Evolutionary conservation across 2,113 vertebrate species (phyloP), one percentile per base, ranked within the genome.

Genomic region (Hypomesus transpacificus): DNA sequence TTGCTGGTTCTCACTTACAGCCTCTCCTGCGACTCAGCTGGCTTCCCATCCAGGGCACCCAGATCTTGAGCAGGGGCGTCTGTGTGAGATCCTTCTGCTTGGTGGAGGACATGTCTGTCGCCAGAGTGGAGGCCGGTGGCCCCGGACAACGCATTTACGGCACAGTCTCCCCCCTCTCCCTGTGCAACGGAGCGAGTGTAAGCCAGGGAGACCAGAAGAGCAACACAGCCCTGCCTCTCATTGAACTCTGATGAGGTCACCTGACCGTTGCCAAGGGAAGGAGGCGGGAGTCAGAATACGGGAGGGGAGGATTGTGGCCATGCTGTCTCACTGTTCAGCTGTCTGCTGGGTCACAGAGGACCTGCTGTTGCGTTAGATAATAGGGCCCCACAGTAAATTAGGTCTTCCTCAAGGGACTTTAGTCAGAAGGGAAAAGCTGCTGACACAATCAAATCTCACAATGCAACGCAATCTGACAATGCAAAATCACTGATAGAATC

Each of bases 61-160:
- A 95, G 78, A 95, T 93, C 91, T 95, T 95, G 80, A 94, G 93
- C 78, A 95, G 82, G 60, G 92, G 91, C 17, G 89, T 92, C 86
- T 95, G 93, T 0, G 92, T 95, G 70, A 95, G 93, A 56, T 89
- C 89, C 51, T 87, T 87, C 87, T 92, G 86, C 72, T 92, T 87
- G 61, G 70, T 34, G 20, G 84, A 81, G 71, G 39, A 46, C 39
- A 46, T 46, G 39, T 46, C 77, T 67, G 69, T 79, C 68, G 3
- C 66, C 17, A 63, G 14, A 34, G 24, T 54, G 54, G 60, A 88
- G 66, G 75, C 80, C 79, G 77, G 79, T 77, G 82, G 78, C 59
- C 71, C 60, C 57, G 14, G 31, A 50, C 63, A 50, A 65, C 22
- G 24, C 63, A 65, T 50, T 34, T 20, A 65, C 61, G 31, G 63